Conservation (phyloP, 1,140 invertebrate species). For the Platorchestia sp. region DNA sequence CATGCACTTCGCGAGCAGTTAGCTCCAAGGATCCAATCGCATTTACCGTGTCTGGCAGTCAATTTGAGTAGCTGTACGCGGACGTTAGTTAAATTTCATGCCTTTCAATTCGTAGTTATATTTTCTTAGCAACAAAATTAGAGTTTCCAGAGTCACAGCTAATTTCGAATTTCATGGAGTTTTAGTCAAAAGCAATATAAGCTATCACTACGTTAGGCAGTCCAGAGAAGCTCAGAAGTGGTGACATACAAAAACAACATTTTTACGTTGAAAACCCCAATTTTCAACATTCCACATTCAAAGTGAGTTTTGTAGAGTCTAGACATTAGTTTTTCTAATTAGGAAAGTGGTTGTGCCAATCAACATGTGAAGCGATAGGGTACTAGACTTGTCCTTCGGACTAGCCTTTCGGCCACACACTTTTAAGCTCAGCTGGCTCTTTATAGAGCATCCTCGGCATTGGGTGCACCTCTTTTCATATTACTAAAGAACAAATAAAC, state of each 20-base stretch:
- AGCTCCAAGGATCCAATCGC: no score
- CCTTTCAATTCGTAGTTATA: no score
- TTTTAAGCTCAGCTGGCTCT: no score
- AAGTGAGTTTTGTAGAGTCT: neutral
- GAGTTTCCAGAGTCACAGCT: neutral
- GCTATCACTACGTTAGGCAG: neutral
- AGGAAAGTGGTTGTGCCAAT: neutral
- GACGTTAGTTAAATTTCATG: no score
- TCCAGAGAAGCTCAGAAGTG: neutral
- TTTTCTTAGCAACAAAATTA: no score
- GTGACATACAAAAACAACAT: neutral
- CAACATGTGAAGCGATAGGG: neutral
- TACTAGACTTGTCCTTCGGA: neutral
- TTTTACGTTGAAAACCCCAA: neutral
- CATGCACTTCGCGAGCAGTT: no score
- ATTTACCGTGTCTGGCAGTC: no score
- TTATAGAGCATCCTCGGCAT: no score
- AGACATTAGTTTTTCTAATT: neutral
- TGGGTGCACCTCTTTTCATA: neutral
- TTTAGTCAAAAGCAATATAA: neutral
- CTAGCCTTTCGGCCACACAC: no score
- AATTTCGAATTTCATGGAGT: neutral
- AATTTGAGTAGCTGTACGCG: no score
- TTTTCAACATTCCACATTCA: neutral
- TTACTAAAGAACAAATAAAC: neutral